Evolutionary conservation across 2,888 invertebrate species (phyloP).

Genomic region (Erebia ligea): DNA sequence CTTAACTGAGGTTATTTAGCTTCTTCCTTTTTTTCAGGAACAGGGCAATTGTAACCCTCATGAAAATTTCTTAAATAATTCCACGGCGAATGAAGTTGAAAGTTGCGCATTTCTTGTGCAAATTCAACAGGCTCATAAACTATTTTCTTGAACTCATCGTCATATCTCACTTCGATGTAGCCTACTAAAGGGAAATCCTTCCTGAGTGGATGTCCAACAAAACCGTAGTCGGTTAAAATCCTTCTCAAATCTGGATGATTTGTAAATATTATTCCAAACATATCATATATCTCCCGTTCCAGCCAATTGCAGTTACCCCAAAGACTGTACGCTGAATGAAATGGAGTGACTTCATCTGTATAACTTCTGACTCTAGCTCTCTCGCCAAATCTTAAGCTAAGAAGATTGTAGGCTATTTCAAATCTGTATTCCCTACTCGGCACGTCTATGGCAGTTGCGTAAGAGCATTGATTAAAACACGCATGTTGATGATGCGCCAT

Average conservation of each 20-base stretch:
- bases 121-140: conserved; percentile 74
- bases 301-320: conserved; percentile 59
- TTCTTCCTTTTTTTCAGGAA: conserved; percentile 36
- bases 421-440: conserved; percentile 67
- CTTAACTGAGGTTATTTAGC: neutral
- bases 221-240: conserved; percentile 74
- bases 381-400: conserved; percentile 61
- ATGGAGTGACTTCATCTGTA: conserved; percentile 71
- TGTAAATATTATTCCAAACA: conserved; percentile 70
- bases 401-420: conserved; percentile 65
- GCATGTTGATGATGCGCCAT: conserved; percentile 68
- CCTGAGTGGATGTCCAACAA: conserved; percentile 70
- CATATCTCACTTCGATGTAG: conserved; percentile 72
- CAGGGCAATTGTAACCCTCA: conserved; percentile 56
- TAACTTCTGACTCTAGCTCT: conserved; percentile 66
- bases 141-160: conserved; percentile 72
- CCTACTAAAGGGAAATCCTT: conserved; percentile 75
- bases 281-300: conserved; percentile 73
- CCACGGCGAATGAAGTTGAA: conserved; percentile 68
- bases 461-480: conserved; percentile 63
- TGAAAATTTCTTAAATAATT: conserved; percentile 68
- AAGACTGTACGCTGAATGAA: conserved; percentile 60
- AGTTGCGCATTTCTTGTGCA: conserved; percentile 65
- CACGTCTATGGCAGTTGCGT: conserved; percentile 69
- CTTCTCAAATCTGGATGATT: conserved; percentile 75